Percentiles rank a stretch among this genome's conserved stretches.
These are phyloP conservation scores for Salarias fasciatus DNA, from an alignment of 2,797 vertebrate species.

Conservation along the genomic window DNA sequence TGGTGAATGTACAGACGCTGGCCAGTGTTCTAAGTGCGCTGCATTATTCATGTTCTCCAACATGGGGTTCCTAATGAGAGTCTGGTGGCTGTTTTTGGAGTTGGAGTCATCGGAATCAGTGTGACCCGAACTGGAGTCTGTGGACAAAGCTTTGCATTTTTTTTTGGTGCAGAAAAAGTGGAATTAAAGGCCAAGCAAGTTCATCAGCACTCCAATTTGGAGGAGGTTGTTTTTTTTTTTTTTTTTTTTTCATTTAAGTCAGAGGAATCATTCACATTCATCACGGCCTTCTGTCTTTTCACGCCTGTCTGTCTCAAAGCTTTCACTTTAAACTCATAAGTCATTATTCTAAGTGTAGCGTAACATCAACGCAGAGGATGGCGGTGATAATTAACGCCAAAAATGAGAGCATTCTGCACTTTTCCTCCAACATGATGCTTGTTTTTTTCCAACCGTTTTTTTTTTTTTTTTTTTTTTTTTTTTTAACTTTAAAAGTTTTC, in stretches of 20 bases:
- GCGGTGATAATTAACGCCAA: slow-evolving; percentile 30
- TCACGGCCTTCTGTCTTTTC: slow-evolving; percentile 21
- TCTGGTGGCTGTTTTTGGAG: slow-evolving; percentile 83
- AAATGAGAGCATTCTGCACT: slow-evolving; percentile 28
- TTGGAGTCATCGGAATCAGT: slow-evolving; percentile 69
- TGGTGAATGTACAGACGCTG: slow-evolving; percentile 83
- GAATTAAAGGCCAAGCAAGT: slow-evolving; percentile 55
- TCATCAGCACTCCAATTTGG: slow-evolving; percentile 46
- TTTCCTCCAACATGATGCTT: slow-evolving; percentile 37
- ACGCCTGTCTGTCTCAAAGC: slow-evolving; percentile 7
- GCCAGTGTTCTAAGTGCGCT: slow-evolving; percentile 83
- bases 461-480: slow-evolving; percentile 33
- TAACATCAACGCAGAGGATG: slow-evolving; percentile 19
- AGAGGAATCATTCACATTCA: slow-evolving; percentile 34
- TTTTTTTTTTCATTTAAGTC: slow-evolving; percentile 49
- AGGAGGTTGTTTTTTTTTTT: too few relatives aligned
- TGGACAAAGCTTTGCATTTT: slow-evolving; percentile 61
- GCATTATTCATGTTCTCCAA: slow-evolving; percentile 87
- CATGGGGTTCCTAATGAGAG: slow-evolving; percentile 85
- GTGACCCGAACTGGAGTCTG: slow-evolving; percentile 71
- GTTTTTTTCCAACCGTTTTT: slow-evolving; percentile 26
- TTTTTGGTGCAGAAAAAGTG: slow-evolving; percentile 40
- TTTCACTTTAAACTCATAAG: slow-evolving; percentile 17
- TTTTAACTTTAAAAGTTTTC: slow-evolving; percentile 60
- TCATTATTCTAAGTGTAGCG: slow-evolving; percentile 35